Percentiles rank a stretch among this genome's conserved stretches.
Conservation (phyloP, 2,113 vertebrate species). For the Cathartes aura region DNA sequence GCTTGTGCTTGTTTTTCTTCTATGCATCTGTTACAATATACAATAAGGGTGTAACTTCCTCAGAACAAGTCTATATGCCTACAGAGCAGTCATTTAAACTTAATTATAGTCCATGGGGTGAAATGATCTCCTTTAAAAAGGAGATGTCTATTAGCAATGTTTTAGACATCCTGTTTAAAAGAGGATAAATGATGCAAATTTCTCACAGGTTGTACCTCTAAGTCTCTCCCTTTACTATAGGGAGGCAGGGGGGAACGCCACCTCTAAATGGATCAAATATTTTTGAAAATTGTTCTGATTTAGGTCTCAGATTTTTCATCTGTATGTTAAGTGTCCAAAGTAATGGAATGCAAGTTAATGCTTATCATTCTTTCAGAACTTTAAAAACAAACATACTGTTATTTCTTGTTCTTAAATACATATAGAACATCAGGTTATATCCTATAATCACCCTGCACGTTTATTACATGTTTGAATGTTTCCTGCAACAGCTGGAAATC, state of each 20-base stretch:
- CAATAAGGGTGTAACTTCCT: not conserved
- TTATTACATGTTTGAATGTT: not conserved
- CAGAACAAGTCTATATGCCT: not conserved
- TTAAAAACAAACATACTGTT: not conserved
- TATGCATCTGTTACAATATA: not conserved
- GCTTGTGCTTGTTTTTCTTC: not conserved
- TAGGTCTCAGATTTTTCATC: not conserved
- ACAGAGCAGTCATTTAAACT: not conserved
- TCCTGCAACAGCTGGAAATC: not conserved
- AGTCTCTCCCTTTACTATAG: not conserved
- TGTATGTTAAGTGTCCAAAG: not conserved
- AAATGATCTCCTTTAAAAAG: not conserved
- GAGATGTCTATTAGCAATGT: not conserved
- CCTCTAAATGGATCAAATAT: not conserved
- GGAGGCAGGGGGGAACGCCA: not conserved
- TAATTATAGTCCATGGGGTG: not conserved
- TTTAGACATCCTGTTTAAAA: not conserved
- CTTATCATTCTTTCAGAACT: not conserved
- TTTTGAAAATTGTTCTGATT: not conserved
- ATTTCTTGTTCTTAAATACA: not conserved
- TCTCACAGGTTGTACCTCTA: not conserved
- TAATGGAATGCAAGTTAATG: not conserved
- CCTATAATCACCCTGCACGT: not conserved
- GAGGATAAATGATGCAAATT: not conserved
- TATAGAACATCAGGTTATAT: not conserved